Base-by-base conservation (phyloP, 2,113 vertebrate genomes). In the Elaphurus davidianus region DNA sequence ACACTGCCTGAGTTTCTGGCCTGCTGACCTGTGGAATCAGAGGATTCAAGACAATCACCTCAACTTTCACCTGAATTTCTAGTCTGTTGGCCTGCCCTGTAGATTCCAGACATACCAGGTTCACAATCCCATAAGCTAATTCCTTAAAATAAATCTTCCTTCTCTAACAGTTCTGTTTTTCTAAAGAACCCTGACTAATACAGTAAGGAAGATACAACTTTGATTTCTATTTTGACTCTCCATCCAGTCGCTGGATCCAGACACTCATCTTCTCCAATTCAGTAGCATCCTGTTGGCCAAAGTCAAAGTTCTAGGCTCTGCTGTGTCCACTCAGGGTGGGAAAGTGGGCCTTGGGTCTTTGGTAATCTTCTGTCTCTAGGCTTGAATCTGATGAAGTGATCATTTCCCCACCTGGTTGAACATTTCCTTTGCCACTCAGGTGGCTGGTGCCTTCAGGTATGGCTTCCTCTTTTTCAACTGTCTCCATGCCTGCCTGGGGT, bases 311-410 rank as follows among this genome's bases (percentile, higher is more conserved):
- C 67, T 84, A 0, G 2, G 55, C 76, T 23, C 55, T 57, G 30
- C 50, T 0, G 0, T 0, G 0, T 27, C 21, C n/a, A 17, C 27
- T 19, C 2, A 1, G 16, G 16, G n/a, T 40, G 30, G n/a, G 10
- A 45, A 55, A 33, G 19, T 5, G 17, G 52, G 52, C 7, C 6
- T 14, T 30, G 11, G 19, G 82, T 52, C n/a, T 78, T 25, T 36
- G 55, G 16, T 67, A 27, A 40, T 17, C 16, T 17, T 82, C 27
- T 27, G 4, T 54, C 7, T 87, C 74, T 6, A 6, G 45, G 54
- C 9, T 40, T 60, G 16, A 30, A 14, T 25, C 55, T 84, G 15
- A 62, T 8, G n/a, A 33, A 15, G 40, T 33, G n/a, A 9, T 50
- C 13, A 8, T 57, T 28, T 33, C 4, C 1, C 47, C 13, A 5